These are phyloP conservation scores for Caenorhabditis sp. DNA, from an alignment of 2,888 invertebrate species.

Conservation along the genomic window DNA sequence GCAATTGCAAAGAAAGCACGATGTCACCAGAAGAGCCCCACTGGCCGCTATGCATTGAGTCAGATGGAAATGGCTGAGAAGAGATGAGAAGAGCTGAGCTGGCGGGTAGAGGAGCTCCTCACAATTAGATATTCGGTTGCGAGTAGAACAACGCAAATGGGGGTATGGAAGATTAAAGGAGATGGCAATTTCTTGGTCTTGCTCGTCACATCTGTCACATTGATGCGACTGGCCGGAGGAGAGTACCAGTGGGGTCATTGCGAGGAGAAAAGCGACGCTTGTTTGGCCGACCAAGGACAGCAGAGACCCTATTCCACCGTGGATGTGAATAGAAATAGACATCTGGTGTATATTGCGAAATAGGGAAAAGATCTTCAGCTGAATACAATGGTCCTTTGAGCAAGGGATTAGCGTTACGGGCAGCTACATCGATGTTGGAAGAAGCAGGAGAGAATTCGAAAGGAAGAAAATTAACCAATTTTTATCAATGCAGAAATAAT, in stretches of 20 bases:
- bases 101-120: conserved; percentile 8
- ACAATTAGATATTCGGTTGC: conserved; percentile 49
- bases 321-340: conserved; percentile 1
- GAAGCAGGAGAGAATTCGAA: neutral
- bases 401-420: neutral
- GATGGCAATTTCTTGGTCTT: conserved; percentile 39
- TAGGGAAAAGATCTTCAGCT: neutral
- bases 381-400: neutral
- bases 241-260: conserved; percentile 28
- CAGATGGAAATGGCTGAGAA: conserved; percentile 26
- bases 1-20: neutral
- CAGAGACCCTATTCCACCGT: conserved; percentile 27
- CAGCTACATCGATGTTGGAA: too few species aligned
- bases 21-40: conserved; percentile 17
- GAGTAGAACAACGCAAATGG: conserved; percentile 39
- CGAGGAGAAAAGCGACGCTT: conserved; percentile 14
- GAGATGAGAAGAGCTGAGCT: conserved; percentile 4
- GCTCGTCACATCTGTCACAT: conserved; percentile 57
- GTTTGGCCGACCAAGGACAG: conserved; percentile 45
- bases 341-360: conserved; percentile 52
- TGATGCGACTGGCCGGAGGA: conserved; percentile 29
- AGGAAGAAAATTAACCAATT: too few species aligned
- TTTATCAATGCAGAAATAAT: too few species aligned
- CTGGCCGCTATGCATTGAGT: conserved; percentile 42
- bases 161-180: conserved; percentile 16